These are phyloP conservation scores for Nettapus auritus DNA, from an alignment of 2,113 vertebrate species.

Conservation along the genomic window DNA sequence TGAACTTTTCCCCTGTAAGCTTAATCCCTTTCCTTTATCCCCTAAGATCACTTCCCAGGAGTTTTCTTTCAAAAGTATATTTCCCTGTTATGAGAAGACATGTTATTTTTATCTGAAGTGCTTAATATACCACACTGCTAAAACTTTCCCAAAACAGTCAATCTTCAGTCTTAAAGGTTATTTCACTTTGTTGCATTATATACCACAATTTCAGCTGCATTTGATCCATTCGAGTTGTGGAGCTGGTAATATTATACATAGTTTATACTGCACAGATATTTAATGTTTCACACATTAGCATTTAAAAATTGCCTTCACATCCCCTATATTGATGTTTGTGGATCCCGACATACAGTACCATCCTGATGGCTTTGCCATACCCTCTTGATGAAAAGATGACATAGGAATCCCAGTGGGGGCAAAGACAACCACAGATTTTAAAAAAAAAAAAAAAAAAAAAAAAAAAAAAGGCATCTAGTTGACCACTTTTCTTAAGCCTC, in stretches of 20 bases:
- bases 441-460: slow-evolving; percentile 29
- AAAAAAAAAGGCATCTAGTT: not conserved
- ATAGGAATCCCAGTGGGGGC: slow-evolving; percentile 32
- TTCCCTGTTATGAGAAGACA: not conserved
- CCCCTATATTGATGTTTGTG: slow-evolving; percentile 42
- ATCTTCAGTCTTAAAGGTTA: slow-evolving; percentile 44
- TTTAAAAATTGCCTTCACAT: slow-evolving; percentile 52
- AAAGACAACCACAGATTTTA: slow-evolving; percentile 7
- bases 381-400: slow-evolving; percentile 54
- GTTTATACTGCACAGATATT: slow-evolving; percentile 53
- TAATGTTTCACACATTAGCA: slow-evolving; percentile 61
- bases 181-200: slow-evolving; percentile 21
- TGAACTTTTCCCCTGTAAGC: not conserved
- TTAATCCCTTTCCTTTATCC: slow-evolving; percentile 23
- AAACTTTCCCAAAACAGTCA: slow-evolving; percentile 36
- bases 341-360: not conserved
- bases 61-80: slow-evolving; percentile 20
- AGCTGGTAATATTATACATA: slow-evolving; percentile 26
- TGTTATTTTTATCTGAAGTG: not conserved
- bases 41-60: not conserved
- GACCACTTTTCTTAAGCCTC: slow-evolving; percentile 40
- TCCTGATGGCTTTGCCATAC: not conserved
- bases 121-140: slow-evolving; percentile 30
- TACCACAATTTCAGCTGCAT: slow-evolving; percentile 15
- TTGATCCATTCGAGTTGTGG: slow-evolving; percentile 37